Conservation (phyloP, 2,113 vertebrate genomes). For the Rattus rattus region DNA sequence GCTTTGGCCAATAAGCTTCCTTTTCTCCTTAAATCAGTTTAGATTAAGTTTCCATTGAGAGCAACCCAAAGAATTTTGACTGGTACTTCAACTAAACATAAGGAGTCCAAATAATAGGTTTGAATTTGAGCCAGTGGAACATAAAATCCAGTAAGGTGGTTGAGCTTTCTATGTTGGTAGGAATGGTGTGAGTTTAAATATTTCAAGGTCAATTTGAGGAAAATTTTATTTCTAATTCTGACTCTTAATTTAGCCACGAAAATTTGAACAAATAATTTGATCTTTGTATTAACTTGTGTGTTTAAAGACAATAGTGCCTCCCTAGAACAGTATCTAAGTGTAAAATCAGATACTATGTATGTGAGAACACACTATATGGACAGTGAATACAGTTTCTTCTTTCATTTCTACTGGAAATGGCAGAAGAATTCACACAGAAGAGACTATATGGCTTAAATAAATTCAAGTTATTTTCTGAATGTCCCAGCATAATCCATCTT, state of each 20-base stretch:
- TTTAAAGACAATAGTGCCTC: not conserved
- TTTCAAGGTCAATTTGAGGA: not conserved
- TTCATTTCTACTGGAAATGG: not conserved
- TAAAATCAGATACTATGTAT: not conserved
- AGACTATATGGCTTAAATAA: not conserved
- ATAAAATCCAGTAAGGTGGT: not conserved
- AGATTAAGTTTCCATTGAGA: not conserved
- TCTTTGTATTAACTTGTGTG: not conserved
- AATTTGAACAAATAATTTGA: slow-evolving; percentile 1
- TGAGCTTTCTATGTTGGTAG: not conserved
- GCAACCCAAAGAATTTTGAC: not conserved
- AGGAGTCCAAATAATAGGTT: not conserved
- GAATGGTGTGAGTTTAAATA: not conserved
- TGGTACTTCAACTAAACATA: not conserved
- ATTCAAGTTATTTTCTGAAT: slow-evolving; percentile 28
- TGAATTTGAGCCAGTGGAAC: not conserved
- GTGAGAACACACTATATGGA: not conserved
- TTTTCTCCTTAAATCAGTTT: not conserved
- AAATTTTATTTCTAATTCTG: not conserved
- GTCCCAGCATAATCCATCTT: not conserved
- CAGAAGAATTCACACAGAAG: not conserved
- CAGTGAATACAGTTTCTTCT: not conserved
- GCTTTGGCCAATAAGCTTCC: not conserved
- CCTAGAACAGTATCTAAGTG: not conserved
- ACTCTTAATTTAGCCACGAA: not conserved